phyloP scores from a whole-genome alignment of 2,888 invertebrate species.

The Parapristionchus giblindavisi region DNA sequence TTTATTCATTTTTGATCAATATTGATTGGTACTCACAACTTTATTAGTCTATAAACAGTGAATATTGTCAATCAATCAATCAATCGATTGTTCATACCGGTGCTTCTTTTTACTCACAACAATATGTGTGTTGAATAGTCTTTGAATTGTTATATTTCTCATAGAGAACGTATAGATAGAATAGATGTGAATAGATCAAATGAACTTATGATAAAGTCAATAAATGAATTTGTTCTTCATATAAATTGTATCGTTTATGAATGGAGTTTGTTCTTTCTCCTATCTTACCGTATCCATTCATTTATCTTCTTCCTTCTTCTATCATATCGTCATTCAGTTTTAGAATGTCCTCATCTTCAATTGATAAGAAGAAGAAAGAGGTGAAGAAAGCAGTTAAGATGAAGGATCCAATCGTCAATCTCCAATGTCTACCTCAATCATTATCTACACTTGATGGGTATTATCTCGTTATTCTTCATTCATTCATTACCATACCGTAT shows the following conservation, averaged over 20 bases:
- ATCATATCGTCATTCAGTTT: background rate
- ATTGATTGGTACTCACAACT: no score
- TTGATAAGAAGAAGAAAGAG: conserved; percentile 22
- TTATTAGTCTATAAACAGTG: no score
- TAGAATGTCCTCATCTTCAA: background rate
- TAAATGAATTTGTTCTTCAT: background rate
- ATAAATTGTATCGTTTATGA: conserved; percentile 2
- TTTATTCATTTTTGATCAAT: no score
- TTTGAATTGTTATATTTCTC: no score
- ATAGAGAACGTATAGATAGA: no score
- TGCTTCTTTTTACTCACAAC: no score
- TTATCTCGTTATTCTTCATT: background rate
- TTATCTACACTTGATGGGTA: conserved; percentile 31
- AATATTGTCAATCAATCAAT: no score
- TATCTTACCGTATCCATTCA: background rate
- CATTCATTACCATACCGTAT: no score
- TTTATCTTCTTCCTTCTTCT: background rate
- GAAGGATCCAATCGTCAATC: conserved; percentile 5
- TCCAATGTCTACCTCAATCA: conserved; percentile 1
- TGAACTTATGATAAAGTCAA: background rate
- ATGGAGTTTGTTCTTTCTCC: conserved; percentile 15
- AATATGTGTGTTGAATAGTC: no score
- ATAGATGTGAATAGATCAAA: no score
- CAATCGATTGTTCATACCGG: no score
- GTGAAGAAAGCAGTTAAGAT: conserved; percentile 35